Conservation (phyloP, 2,797 vertebrate species). For the Carapus acus region DNA sequence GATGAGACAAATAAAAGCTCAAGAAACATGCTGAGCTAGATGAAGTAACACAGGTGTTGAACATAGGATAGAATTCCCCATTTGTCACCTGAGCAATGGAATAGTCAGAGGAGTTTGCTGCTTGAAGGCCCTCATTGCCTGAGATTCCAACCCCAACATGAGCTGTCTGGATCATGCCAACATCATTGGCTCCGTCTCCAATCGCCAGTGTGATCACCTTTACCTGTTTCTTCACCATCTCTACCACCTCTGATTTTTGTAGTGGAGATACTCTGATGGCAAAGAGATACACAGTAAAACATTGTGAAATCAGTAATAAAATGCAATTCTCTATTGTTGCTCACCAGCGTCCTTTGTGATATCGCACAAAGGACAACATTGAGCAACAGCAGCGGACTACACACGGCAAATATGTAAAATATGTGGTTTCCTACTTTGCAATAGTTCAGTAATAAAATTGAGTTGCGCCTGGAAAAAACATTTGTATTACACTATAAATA, state of each 20-base stretch:
- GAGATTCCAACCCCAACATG: slow-evolving; percentile 97
- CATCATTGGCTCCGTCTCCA: slow-evolving; percentile 96
- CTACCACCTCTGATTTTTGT: slow-evolving; percentile 98
- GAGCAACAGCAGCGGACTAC: no score
- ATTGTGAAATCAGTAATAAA: no score
- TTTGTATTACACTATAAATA: not conserved
- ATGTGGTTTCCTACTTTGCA: slow-evolving; percentile 15
- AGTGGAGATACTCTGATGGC: slow-evolving; percentile 90
- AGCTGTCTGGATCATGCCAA: slow-evolving; percentile 98
- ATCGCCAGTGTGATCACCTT: slow-evolving; percentile 95
- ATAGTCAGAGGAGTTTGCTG: slow-evolving; percentile 97
- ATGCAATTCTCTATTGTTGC: no score
- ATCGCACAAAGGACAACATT: no score
- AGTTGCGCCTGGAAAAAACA: slow-evolving; percentile 31
- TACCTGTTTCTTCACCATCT: slow-evolving; percentile 98
- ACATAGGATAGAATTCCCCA: no score
- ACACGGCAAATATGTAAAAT: no score
- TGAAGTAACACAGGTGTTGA: not conserved
- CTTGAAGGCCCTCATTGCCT: slow-evolving; percentile 96
- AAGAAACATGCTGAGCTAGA: slow-evolving; percentile 5
- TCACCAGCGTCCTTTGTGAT: no score
- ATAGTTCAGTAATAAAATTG: slow-evolving; percentile 13
- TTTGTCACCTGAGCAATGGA: slow-evolving; percentile 90
- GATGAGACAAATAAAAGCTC: slow-evolving; percentile 8
- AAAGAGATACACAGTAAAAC: slow-evolving; percentile 11